Evolutionary conservation across 2,797 vertebrate genomes (phyloP), one percentile per base, ranked within the genome.

Genomic region (Amblyraja radiata): DNA sequence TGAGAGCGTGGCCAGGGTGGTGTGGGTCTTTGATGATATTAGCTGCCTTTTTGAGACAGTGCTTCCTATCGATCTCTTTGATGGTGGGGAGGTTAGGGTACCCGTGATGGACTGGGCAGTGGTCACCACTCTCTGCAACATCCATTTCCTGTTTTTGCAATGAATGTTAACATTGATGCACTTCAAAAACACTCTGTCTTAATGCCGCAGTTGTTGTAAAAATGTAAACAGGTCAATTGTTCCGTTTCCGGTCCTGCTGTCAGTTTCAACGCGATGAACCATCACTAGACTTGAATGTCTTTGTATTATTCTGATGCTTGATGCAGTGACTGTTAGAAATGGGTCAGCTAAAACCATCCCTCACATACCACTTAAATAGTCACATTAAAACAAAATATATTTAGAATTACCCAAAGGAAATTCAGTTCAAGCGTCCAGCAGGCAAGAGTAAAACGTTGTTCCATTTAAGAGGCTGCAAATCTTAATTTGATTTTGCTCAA

Each of bases 331-430:
- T 21, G 65, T n/a, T 65, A n/a, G 63, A 88, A 88, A 36, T 88
- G 84, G n/a, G 84, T 88, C 84, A 88, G 21, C 16, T 88, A 36
- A 68, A 68, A 36, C 84, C 63, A 88, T 63, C n/a, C 39, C 21
- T 88, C 9, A 88, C 6, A 65, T 13, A 36, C 84, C 61, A 68
- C n/a, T 68, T 68, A 65, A 65, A 88, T 21, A 68, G n/a, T 36
- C 16, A 21, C 10, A 68, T 61, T 11, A 28, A 58, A 23, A 2
- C 28, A 65, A 32, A 65, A 65, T 86, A 32, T 65, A 65, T 88
- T 88, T 88, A 36, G 61, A 32, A n/a, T 65, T 16, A 46, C n/a
- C 84, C n/a, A 18, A n/a, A 65, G 84, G 84, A 88, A 88, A 88
- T 88, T 65, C 14, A 65, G 32, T n/a, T 88, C 84, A 88, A 63